Base-by-base conservation (phyloP, 2,113 vertebrate species). In the Pandion haliaetus region DNA sequence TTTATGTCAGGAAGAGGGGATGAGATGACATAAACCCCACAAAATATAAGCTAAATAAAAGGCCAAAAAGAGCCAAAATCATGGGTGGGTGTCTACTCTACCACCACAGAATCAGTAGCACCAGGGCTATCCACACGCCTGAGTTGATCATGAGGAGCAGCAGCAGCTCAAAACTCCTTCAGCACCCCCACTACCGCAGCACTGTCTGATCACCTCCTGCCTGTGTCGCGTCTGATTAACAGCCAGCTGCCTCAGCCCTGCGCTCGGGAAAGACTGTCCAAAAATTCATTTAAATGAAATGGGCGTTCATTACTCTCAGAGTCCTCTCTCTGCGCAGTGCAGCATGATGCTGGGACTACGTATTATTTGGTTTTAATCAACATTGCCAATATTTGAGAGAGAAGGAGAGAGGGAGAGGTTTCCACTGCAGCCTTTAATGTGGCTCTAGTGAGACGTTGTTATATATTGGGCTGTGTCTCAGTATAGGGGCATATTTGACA, bases 251-350 rank as follows among this genome's bases (percentile, higher is more conserved):
- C 54, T 85, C 93, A 88, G 50, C 23, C 55, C 40, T n/a, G 15
- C 0, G 1, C 82, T 89, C 4, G 1, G 47, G 29, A 78, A 88
- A 82, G 34, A 23, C 49, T 32, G 17, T 26, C 65, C 11, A 6
- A 86, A 96, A 94, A 77, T 77, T 88, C 38, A 79, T 97, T 90
- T 96, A 84, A 82, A 81, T 47, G 23, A 85, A 94, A 88, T 54
- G 69, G 24, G 7, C 1, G 2, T 12, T 92, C n/a, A 23, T 92
- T 90, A 77, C 34, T 92, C 63, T 62, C 42, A 25, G 82, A 89
- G 36, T 54, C 36, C 38, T 95, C 40, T 82, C 18, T 66, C 7
- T 0, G 24, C 40, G 72, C 62, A 92, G 50, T 4, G 6, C 44
- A 90, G 66, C 3, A 3, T 66, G 80, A 77, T 0, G 0, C 62